Conservation (phyloP, 2,888 invertebrate species). For the Caenorhabditis japonica region DNA sequence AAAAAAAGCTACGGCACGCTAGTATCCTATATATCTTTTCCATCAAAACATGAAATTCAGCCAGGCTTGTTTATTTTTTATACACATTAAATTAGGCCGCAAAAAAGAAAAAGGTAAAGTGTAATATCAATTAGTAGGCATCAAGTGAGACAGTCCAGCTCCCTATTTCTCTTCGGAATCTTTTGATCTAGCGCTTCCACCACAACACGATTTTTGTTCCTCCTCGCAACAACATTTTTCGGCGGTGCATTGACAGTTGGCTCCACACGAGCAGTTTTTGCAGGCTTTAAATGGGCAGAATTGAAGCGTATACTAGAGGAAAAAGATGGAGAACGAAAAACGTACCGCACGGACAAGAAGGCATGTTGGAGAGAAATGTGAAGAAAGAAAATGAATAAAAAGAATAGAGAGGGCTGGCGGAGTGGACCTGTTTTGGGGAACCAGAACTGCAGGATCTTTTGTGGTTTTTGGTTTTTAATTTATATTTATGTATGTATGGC, state of each 20-base stretch:
- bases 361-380: slow-evolving; percentile 1
- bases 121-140: slow-evolving; percentile 19
- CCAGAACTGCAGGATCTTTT: too few relatives aligned
- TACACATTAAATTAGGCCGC: too few relatives aligned
- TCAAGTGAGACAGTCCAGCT: background rate
- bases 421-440: slow-evolving; percentile 26
- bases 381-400: background rate
- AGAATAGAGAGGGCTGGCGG: slow-evolving; percentile 8
- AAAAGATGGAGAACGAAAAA: too few relatives aligned
- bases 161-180: too few relatives aligned
- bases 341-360: too few relatives aligned
- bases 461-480: too few relatives aligned
- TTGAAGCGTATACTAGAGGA: slow-evolving; percentile 13
- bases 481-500: slow-evolving; percentile 51
- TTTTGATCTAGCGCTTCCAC: too few relatives aligned
- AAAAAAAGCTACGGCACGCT: too few relatives aligned
- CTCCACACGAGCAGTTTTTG: slow-evolving; percentile 42
- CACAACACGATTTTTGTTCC: slow-evolving; percentile 38
- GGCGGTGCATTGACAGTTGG: slow-evolving; percentile 23
- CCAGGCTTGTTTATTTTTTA: too few relatives aligned
- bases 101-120: too few relatives aligned
- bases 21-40: too few relatives aligned
- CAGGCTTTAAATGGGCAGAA: slow-evolving; percentile 19
- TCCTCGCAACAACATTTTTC: slow-evolving; percentile 42
- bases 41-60: too few relatives aligned